A percentile compares a stretch with the other conserved stretches of the same genome.
Evolutionary conservation across 2,113 vertebrate genomes (phyloP).

Genomic region (Syngnathus floridae): DNA sequence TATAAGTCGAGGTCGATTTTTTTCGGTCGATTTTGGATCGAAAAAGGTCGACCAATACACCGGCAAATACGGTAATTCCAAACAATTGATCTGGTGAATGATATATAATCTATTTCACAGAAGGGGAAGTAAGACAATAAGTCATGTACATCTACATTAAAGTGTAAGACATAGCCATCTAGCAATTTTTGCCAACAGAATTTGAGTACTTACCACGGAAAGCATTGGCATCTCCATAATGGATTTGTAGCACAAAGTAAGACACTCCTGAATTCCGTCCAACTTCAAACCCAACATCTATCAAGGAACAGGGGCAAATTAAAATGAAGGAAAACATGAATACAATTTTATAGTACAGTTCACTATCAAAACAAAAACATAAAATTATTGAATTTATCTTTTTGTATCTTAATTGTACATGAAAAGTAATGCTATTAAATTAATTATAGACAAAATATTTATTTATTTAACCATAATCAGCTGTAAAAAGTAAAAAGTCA

Average conservation of each 20-base stretch:
- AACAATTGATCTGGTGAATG: not conserved
- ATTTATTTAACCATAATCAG: too few relatives aligned
- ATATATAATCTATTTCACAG: not conserved
- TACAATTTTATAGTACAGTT: not conserved
- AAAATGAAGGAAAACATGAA: not conserved
- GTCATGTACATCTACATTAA: not conserved
- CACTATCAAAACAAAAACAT: not conserved
- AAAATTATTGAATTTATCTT: too few relatives aligned
- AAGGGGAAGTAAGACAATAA: not conserved
- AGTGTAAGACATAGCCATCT: not conserved
- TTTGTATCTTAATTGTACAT: not conserved
- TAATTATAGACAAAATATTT: too few relatives aligned
- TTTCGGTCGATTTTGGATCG: too few relatives aligned
- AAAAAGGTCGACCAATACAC: too few relatives aligned
- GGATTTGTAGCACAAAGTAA: conserved; percentile 92
- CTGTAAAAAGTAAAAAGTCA: too few relatives aligned
- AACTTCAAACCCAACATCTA: conserved; percentile 95
- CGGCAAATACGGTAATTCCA: too few relatives aligned
- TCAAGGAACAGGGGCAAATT: conserved; percentile 15
- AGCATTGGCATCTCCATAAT: conserved; percentile 85
- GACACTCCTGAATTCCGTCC: conserved; percentile 80
- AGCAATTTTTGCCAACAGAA: not conserved
- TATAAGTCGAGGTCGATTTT: too few relatives aligned
- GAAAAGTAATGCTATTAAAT: too few relatives aligned
- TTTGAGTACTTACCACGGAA: conserved; percentile 78